Evolutionary conservation across 2,797 vertebrate species (phyloP), one percentile per base, ranked within the genome.

Genomic region (Hippocampus kuda): DNA sequence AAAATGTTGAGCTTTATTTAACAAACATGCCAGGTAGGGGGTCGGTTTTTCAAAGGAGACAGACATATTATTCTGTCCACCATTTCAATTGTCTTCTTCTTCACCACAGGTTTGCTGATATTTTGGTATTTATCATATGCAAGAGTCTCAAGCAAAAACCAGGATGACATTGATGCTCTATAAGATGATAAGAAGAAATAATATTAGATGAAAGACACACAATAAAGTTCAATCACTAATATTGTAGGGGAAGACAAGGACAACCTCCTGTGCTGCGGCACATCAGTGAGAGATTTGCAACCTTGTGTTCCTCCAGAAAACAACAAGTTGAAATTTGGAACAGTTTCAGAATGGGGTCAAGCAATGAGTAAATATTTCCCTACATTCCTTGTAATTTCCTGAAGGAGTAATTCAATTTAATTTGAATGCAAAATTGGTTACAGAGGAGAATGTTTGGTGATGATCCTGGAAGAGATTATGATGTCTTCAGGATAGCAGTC

Each of bases 381-480:
- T 10, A 60, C 26, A 34, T 30, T 34, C 57, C 5, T 60, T 60
- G 27, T 18, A 34, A 34, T 60, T n/a, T 64, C 41, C 38, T 63
- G 61, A 63, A 63, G n/a, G 64, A 72, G 82, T 77, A 62, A 41
- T 78, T 83, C 74, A 78, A 75, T 26, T 60, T 24, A 9, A 63
- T 26, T 26, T 65, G 42, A 65, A 65, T 65, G 63, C 13, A n/a
- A 34, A 65, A 46, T 44, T 65, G 63, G n/a, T 48, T 46, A 46
- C 63, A 65, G 42, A 65, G 42, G 63, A 24, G 13, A 12, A 27
- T 65, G n/a, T 65, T 65, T 65, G 11, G 63, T 46, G 42, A 65
- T 46, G 24, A 46, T 65, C 63, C 42, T 48, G 42, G 41, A 48
- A 65, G 13, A 26, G 42, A 74, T 69, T 70, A 60, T 16, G 59